Base-by-base conservation (phyloP, 2,797 vertebrate species). In the Clamator glandarius region DNA sequence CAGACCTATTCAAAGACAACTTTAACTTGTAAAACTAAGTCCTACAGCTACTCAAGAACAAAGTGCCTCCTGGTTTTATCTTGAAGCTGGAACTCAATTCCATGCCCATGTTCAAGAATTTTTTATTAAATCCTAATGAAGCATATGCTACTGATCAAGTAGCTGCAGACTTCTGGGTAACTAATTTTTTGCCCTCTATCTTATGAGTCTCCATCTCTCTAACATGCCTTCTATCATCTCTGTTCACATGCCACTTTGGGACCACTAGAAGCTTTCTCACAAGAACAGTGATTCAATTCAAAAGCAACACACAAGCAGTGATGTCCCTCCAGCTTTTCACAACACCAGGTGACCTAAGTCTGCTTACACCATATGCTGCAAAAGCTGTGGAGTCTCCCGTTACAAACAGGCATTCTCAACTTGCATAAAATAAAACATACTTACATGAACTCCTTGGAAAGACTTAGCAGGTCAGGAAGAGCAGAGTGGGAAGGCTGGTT, bases 41-140 rank as follows among this genome's bases (percentile, higher is more conserved):
- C 51, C 52, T 42, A 18, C 41, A 44, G 20, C 67, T 73, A 39
- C 26, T 41, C 21, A 57, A 89, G 33, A 94, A 83, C 50, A 87
- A 94, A 92, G 52, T 14, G 39, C 51, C 20, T 91, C 48, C 58
- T 63, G 8, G 55, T 88, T 91, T 91, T 73, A 39, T 73, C 44
- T 42, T 66, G 31, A 76, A 79, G 55, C 33, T 86, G 35, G 31
- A 86, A 73, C 29, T 72, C n/a, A 80, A 39, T 75, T 90, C 66
- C 41, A 33, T 57, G 23, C 24, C 41, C 51, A 18, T 4, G 6
- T 84, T 88, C 15, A 70, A 59, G 23, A 54, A 12, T 39, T 61
- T 92, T 84, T 63, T 81, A 73, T 81, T 59, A 70, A 90, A 88
- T 58, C 19, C n/a, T 84, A 58, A 70, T n/a, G 33, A 92, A 69